Evolutionary conservation across 2,888 invertebrate species (phyloP).

Genomic region (Drosophila macrospina): DNA sequence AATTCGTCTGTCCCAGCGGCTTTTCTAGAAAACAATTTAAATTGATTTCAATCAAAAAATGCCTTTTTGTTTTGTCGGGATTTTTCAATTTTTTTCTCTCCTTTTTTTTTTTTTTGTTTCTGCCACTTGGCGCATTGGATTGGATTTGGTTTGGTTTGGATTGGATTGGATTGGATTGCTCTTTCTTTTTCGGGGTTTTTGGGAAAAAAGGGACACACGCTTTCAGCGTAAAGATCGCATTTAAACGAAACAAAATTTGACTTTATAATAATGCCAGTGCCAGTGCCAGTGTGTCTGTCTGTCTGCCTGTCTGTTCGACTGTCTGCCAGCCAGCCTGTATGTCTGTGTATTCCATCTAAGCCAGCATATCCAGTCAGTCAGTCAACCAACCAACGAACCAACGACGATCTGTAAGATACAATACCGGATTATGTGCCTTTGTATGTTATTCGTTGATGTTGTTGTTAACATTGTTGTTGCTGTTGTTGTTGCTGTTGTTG

Average conservation of each 20-base stretch:
- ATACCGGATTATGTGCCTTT: slow-evolving; percentile 78
- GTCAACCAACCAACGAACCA: slow-evolving; percentile 36
- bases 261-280: slow-evolving; percentile 81
- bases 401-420: slow-evolving; percentile 79
- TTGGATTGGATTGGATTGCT: slow-evolving; percentile 42
- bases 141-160: slow-evolving; percentile 35
- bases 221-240: slow-evolving; percentile 82
- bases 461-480: slow-evolving; percentile 49
- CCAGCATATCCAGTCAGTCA: slow-evolving; percentile 63
- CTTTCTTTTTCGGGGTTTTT: slow-evolving; percentile 30
- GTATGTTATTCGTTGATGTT: slow-evolving; percentile 42
- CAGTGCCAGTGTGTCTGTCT: slow-evolving; percentile 5
- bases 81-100: slow-evolving; percentile 51
- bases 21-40: slow-evolving; percentile 83
- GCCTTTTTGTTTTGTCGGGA: slow-evolving; percentile 78
- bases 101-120: slow-evolving; percentile 35
- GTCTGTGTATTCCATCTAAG: slow-evolving; percentile 64
- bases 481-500: slow-evolving; percentile 49
- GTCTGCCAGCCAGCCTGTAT: slow-evolving; percentile 51
- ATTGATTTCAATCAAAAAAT: slow-evolving; percentile 81
- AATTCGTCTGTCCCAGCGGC: slow-evolving; percentile 55
- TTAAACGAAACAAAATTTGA: slow-evolving; percentile 83
- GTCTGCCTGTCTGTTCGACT: slow-evolving; percentile 29
- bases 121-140: slow-evolving; percentile 50
- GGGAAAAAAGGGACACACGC: slow-evolving; percentile 80